phyloP scores from a whole-genome alignment of 2,113 vertebrate species.

The Poecilia latipinna region DNA sequence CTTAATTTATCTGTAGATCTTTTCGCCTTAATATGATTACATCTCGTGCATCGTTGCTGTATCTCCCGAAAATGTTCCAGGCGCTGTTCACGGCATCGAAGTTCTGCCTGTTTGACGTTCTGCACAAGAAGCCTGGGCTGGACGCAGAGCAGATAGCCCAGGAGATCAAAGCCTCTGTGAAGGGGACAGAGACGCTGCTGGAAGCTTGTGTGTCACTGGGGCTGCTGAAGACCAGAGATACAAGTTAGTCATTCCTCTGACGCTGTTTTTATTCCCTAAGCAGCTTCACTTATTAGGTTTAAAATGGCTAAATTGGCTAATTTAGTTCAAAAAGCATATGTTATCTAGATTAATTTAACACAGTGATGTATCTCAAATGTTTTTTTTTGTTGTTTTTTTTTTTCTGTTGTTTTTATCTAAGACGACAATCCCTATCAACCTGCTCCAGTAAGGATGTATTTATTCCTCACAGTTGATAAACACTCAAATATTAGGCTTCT shows the following conservation, averaged over 20 bases:
- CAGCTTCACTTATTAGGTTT: background rate
- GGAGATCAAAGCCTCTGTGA: conserved; percentile 72
- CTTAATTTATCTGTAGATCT: background rate
- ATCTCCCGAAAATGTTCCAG: conserved; percentile 67
- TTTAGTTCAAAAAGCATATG: background rate
- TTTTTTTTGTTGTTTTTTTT: too few species aligned
- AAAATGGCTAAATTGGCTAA: background rate
- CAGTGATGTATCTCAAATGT: too few species aligned
- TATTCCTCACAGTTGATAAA: background rate
- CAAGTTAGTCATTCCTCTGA: conserved; percentile 33
- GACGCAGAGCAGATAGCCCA: conserved; percentile 77
- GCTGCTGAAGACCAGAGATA: conserved; percentile 74
- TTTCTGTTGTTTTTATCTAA: too few species aligned
- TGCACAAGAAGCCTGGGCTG: conserved; percentile 69
- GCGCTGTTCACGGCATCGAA: conserved; percentile 87
- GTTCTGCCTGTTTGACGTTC: conserved; percentile 87
- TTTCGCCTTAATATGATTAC: background rate
- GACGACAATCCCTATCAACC: background rate
- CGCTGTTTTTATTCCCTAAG: background rate
- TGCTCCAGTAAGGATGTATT: background rate
- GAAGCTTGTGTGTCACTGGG: conserved; percentile 86
- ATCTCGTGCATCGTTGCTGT: background rate
- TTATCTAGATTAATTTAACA: too few species aligned
- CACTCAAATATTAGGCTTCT: background rate
- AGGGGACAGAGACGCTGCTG: conserved; percentile 83